Percentiles rank a stretch among this genome's conserved stretches.
Evolutionary conservation across 2,113 vertebrate genomes (phyloP).

Genomic region (Esox niger): DNA sequence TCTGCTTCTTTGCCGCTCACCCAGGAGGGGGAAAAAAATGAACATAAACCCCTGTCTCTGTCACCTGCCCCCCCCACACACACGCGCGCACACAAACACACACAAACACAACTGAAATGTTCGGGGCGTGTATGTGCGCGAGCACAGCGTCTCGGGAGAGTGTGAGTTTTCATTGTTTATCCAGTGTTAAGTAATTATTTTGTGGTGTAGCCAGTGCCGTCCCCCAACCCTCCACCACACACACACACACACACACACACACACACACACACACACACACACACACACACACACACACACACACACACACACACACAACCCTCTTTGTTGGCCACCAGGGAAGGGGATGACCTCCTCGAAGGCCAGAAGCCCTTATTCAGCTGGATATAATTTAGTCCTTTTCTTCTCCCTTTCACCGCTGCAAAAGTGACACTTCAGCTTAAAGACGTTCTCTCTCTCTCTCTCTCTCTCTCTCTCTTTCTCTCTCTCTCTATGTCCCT

Average conservation of each 20-base stretch:
- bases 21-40: constrained; percentile 65
- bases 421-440: constrained; percentile 67
- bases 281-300: constrained; percentile 72
- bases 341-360: constrained; percentile 27
- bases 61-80: too few relatives aligned
- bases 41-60: too few relatives aligned
- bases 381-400: constrained; percentile 61
- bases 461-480: constrained; percentile 17
- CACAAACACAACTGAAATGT: too few relatives aligned
- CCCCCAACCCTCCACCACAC: too few relatives aligned
- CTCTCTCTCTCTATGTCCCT: constrained; percentile 37
- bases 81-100: too few relatives aligned
- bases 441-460: constrained; percentile 58
- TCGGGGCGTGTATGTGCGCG: not conserved
- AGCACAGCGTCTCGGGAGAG: constrained; percentile 33
- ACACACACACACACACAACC: constrained; percentile 71
- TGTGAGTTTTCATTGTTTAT: constrained; percentile 76
- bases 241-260: constrained; percentile 72
- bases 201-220: constrained; percentile 68
- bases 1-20: constrained; percentile 77
- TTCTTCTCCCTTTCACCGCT: constrained; percentile 36
- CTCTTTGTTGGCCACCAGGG: constrained; percentile 66
- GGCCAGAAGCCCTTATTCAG: constrained; percentile 80
- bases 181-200: constrained; percentile 86
- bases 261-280: constrained; percentile 71